phyloP scores from a whole-genome alignment of 2,113 vertebrate species.

The Urocynchramus pylzowi region DNA sequence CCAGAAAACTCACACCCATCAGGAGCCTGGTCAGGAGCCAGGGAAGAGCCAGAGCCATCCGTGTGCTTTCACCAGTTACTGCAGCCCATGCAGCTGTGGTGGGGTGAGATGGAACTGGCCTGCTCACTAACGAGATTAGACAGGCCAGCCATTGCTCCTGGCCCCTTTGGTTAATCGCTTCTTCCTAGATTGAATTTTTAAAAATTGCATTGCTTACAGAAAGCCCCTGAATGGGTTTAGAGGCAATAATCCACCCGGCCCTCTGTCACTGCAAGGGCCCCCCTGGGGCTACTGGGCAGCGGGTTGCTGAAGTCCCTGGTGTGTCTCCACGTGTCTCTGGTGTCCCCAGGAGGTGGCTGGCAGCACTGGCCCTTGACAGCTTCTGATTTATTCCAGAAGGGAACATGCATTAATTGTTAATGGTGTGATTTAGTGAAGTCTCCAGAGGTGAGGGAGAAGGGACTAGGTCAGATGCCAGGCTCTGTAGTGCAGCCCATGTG shows the following conservation, averaged over 20 bases:
- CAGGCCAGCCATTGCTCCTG: not conserved
- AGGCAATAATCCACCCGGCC: not conserved
- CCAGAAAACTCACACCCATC: rapidly evolving
- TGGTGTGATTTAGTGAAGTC: not conserved
- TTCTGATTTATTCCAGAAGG: not conserved
- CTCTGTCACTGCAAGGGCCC: not conserved
- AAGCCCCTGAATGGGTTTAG: conserved; percentile 1
- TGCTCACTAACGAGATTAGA: not conserved
- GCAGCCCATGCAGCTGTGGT: not conserved
- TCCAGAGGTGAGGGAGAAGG: not conserved
- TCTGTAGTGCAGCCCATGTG: not conserved
- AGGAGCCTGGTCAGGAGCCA: not conserved
- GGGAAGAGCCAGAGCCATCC: not conserved
- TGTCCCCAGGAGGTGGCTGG: not conserved
- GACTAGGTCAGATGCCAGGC: not conserved
- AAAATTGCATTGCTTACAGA: conserved; percentile 15
- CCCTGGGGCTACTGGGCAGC: not conserved
- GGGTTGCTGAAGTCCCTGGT: not conserved
- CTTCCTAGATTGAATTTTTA: conserved; percentile 9
- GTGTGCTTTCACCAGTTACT: not conserved
- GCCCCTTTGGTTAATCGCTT: not conserved
- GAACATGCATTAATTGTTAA: not conserved
- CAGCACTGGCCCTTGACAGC: not conserved
- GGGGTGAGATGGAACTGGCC: not conserved
- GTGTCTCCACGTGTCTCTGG: not conserved